These are phyloP conservation scores for Ectemnius lituratus DNA, from an alignment of 2,888 invertebrate species.

Conservation along the genomic window DNA sequence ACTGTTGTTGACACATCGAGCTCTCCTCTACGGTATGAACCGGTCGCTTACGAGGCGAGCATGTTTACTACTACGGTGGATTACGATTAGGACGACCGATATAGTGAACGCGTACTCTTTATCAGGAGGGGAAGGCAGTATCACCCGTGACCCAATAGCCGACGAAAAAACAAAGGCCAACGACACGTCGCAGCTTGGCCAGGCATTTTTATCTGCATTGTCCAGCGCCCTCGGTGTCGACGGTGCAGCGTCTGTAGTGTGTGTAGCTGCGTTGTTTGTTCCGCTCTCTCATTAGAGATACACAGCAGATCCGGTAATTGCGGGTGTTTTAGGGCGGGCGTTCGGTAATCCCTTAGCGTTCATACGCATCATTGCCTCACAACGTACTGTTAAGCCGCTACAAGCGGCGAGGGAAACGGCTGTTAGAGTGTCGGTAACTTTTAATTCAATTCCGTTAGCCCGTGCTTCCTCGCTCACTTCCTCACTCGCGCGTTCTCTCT, in stretches of 20 bases:
- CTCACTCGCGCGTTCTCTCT: too few species aligned
- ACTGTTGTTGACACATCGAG: too few species aligned
- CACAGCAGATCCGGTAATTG: constrained; percentile 23
- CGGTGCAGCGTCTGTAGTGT: not conserved
- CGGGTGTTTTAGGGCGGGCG: constrained; percentile 31
- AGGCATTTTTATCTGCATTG: constrained; percentile 5
- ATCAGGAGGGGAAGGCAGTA: not conserved
- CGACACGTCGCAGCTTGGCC: not conserved
- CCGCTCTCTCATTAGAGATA: constrained; percentile 10
- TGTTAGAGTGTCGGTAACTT: constrained; percentile 51
- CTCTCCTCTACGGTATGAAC: too few species aligned
- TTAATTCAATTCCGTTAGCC: constrained; percentile 62
- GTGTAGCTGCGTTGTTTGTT: not conserved
- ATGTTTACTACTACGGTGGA: constrained; percentile 4
- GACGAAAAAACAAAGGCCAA: constrained; percentile 4
- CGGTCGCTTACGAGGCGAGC: not conserved
- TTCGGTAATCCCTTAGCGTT: constrained; percentile 35
- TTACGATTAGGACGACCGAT: not conserved
- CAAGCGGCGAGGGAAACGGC: constrained; percentile 48
- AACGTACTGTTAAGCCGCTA: constrained; percentile 53
- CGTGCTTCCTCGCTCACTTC: too few species aligned
- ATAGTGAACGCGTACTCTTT: not conserved
- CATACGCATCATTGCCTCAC: constrained; percentile 48
- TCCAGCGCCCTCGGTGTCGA: not conserved
- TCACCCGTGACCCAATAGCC: constrained; percentile 8